Base-by-base conservation (phyloP, 2,888 invertebrate genomes). In the Synanthedon tipuliformis region DNA sequence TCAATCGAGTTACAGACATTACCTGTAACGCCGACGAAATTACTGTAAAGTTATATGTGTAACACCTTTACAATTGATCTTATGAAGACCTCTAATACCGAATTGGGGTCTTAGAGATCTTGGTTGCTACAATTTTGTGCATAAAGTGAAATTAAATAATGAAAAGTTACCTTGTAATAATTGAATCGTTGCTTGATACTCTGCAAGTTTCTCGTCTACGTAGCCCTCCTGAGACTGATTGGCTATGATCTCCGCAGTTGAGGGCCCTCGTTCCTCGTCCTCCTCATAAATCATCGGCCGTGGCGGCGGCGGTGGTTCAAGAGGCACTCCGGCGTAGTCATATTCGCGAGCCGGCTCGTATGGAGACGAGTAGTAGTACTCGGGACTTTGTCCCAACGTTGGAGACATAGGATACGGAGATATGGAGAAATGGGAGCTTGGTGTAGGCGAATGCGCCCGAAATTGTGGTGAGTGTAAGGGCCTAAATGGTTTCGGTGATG, bases 221-320 rank as follows among this genome's bases (percentile, higher is more conserved):
- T 96, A 97, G 83, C 96, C 96, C 81, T 97, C 96, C 86, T 97
- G 96, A 56, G 95, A 95, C 84, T 97, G 97, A 76, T 93, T 94
- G 58, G 96, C 96, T 66, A 96, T 96, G 66, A 96, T 96, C 81
- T 96, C 95, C 50, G 96, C 96, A 15, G 96, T 96, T 56, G 95
- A 94, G 10, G 94, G 94, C 50, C 95, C 94, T 62, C 92, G 89
- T 60, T 93, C 92, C 71, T 93, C 93, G 54, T 93, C 93, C 68
- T 90, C 90, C 60, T 90, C 88, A 64, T 90, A 89, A 59, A 90
- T 88, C 88, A 89, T 85, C 61, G 89, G 90, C 65, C 91, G 89
- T 61, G 89, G 92, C 60, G 93, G 94, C 62, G 94, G 94, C 62
- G 89, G 92, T 59, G 93, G 94, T 73, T 95, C 94, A 68, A 94